Conservation (phyloP, 2,888 invertebrate species). For the Melanostoma scalare region DNA sequence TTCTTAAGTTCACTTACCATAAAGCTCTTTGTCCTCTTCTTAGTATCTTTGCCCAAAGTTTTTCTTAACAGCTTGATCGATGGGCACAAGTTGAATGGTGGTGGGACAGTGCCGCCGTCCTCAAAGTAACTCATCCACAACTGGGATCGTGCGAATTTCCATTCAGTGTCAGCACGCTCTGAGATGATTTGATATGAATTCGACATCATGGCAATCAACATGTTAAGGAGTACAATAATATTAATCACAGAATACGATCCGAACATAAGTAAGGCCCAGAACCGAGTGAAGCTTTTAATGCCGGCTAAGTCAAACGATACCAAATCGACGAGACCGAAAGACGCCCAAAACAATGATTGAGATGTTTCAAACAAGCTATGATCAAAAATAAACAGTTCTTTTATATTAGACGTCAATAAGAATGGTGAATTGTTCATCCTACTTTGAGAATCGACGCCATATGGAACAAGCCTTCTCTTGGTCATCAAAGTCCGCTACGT, state of each 20-base stretch:
- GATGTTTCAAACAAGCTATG: conserved; percentile 97
- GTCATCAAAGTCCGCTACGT: conserved; percentile 91
- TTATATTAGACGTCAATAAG: conserved; percentile 6
- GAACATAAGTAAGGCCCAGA: conserved; percentile 98
- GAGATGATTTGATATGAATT: conserved; percentile 99
- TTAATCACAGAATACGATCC: conserved; percentile 99
- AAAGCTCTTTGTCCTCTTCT: conserved; percentile 84
- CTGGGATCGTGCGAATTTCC: conserved; percentile 98
- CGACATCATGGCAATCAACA: conserved; percentile 99
- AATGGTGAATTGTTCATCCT: conserved; percentile 75
- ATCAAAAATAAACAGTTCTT: background rate
- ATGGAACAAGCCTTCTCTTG: conserved; percentile 92
- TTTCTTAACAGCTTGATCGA: conserved; percentile 88
- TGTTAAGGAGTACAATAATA: conserved; percentile 97
- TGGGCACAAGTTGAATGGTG: conserved; percentile 97
- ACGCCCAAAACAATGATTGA: conserved; percentile 99
- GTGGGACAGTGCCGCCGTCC: conserved; percentile 94
- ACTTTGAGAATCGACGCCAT: conserved; percentile 96
- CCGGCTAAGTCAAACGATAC: conserved; percentile 96
- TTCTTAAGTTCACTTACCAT: conserved; percentile 82
- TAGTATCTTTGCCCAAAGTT: conserved; percentile 82
- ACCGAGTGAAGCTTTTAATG: conserved; percentile 97
- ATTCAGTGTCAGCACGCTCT: conserved; percentile 96
- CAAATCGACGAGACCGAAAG: conserved; percentile 97
- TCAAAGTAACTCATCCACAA: conserved; percentile 99